Percentiles rank a stretch among this genome's conserved stretches.
These are phyloP conservation scores for Albula goreensis DNA, from an alignment of 2,113 vertebrate genomes.

Conservation along the genomic window DNA sequence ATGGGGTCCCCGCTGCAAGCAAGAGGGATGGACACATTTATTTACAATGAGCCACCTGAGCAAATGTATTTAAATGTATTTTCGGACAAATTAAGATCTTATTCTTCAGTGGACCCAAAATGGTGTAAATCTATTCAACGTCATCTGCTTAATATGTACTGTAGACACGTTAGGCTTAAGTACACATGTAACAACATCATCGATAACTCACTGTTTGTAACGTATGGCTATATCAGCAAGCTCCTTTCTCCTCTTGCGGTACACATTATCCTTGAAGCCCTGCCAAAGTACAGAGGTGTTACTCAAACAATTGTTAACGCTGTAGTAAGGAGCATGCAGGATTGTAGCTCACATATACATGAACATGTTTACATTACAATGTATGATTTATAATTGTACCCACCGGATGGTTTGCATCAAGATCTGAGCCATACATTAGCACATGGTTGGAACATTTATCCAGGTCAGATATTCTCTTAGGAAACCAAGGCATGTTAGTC, in stretches of 20 bases:
- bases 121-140: no score
- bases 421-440: constrained; percentile 92
- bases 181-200: no score
- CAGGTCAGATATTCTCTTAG: constrained; percentile 93
- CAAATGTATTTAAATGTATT: no score
- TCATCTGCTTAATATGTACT: no score
- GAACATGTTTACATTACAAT: background rate
- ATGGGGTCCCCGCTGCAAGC: constrained; percentile 82
- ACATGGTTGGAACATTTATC: constrained; percentile 93
- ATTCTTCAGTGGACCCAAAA: no score
- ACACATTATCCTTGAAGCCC: constrained; percentile 98
- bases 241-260: constrained; percentile 92
- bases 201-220: constrained; percentile 84
- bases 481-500: constrained; percentile 89
- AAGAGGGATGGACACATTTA: background rate
- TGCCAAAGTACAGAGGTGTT: constrained; percentile 42
- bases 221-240: constrained; percentile 94
- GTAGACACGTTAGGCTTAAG: no score
- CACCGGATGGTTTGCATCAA: constrained; percentile 92
- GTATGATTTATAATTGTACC: constrained; percentile 36
- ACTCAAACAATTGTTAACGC: background rate
- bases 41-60: no score
- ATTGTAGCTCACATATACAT: no score
- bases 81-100: no score
- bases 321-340: background rate